A percentile compares a stretch with the other conserved stretches of the same genome.
Conservation (phyloP, 2,888 invertebrate genomes). For the Agrochola lota region DNA sequence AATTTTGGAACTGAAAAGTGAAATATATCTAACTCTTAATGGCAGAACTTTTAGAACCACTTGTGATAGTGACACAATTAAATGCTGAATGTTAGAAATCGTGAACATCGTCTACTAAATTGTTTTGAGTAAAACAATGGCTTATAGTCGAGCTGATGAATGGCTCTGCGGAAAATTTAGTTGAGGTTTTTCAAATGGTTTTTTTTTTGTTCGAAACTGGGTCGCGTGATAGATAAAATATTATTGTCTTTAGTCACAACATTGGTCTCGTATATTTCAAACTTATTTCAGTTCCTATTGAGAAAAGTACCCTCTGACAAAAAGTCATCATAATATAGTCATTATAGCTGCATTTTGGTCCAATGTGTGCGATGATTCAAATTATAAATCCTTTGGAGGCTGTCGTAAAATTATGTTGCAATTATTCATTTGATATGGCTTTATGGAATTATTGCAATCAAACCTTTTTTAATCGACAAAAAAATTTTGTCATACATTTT, state of each 20-base stretch:
- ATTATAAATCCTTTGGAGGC: slow-evolving; percentile 68
- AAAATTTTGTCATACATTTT: slow-evolving; percentile 29
- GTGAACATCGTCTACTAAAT: slow-evolving; percentile 39
- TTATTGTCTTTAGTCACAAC: slow-evolving; percentile 21
- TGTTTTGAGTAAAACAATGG: slow-evolving; percentile 42
- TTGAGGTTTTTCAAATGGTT: slow-evolving; percentile 15
- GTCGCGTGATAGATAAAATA: slow-evolving; percentile 35
- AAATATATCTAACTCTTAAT: slow-evolving; percentile 52
- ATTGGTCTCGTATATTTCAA: neutral
- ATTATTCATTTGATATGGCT: slow-evolving; percentile 86
- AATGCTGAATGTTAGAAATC: slow-evolving; percentile 49
- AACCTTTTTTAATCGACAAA: slow-evolving; percentile 65
- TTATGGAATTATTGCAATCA: slow-evolving; percentile 80
- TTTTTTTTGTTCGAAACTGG: slow-evolving; percentile 25
- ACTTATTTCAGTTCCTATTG: slow-evolving; percentile 1
- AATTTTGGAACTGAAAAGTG: slow-evolving; percentile 49
- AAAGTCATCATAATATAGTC: neutral
- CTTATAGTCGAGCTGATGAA: slow-evolving; percentile 33
- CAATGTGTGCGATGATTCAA: slow-evolving; percentile 73
- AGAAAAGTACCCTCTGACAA: neutral
- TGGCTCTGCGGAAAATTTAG: slow-evolving; percentile 11
- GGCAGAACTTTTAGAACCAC: slow-evolving; percentile 53
- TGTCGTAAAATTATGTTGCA: slow-evolving; percentile 84
- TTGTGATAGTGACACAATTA: slow-evolving; percentile 51
- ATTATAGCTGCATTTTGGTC: slow-evolving; percentile 40